These are phyloP conservation scores for Bombus vancouverensis DNA, from an alignment of 1,140 invertebrate genomes.

Conservation along the genomic window DNA sequence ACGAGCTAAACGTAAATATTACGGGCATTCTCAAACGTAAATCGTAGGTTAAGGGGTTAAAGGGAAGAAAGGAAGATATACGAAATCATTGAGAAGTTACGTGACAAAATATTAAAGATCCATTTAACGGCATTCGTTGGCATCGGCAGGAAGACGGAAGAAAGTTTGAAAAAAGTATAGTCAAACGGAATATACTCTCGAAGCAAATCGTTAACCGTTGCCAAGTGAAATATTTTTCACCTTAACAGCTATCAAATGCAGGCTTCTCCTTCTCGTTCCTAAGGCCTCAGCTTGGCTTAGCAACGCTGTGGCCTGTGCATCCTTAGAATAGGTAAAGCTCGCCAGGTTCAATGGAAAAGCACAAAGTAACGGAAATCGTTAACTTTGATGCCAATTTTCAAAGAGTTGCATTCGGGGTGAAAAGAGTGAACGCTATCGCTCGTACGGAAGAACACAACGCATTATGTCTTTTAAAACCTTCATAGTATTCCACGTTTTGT, in stretches of 20 bases:
- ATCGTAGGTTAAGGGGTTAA: no score
- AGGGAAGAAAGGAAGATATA: no score
- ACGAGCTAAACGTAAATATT: no score
- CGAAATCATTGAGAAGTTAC: no score
- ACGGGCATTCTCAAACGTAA: no score
- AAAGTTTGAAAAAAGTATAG: slow-evolving; percentile 2
- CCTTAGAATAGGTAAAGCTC: slow-evolving; percentile 32
- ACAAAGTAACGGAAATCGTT: slow-evolving; percentile 46
- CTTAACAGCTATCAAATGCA: slow-evolving; percentile 39
- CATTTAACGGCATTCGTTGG: not conserved
- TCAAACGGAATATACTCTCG: not conserved
- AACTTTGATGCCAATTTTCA: slow-evolving; percentile 40
- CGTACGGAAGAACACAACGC: not conserved
- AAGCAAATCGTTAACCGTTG: not conserved
- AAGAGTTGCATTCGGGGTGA: not conserved
- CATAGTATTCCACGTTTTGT: not conserved
- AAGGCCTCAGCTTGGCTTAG: slow-evolving; percentile 11
- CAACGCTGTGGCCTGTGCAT: slow-evolving; percentile 13
- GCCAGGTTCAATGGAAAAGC: slow-evolving; percentile 11
- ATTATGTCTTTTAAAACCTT: not conserved
- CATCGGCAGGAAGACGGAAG: not conserved
- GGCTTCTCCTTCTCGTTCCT: slow-evolving; percentile 21
- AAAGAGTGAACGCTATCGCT: not conserved
- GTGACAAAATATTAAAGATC: not conserved
- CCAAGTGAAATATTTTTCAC: slow-evolving; percentile 43